A percentile compares a stretch with the other conserved stretches of the same genome.
Conservation (phyloP, 2,113 vertebrate species). For the Lophura nycthemera region DNA sequence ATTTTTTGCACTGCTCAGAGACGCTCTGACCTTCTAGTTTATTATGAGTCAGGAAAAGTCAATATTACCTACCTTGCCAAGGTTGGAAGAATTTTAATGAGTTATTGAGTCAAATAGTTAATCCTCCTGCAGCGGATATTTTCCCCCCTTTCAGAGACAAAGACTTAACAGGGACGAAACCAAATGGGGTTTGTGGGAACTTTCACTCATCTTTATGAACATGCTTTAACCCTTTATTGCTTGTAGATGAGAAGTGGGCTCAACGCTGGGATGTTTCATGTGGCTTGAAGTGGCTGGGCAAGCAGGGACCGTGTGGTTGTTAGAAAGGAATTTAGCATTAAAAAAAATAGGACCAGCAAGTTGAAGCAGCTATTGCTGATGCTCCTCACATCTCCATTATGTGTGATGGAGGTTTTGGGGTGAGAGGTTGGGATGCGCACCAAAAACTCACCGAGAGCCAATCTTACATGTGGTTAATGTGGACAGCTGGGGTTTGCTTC, state of each 20-base stretch:
- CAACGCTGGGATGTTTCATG: background rate
- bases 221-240: background rate
- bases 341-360: background rate
- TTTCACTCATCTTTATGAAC: background rate
- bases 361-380: background rate
- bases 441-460: background rate
- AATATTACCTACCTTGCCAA: slow-evolving; percentile 73
- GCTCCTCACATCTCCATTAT: background rate
- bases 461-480: fast-evolving
- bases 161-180: slow-evolving; percentile 37
- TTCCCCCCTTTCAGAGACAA: slow-evolving; percentile 70
- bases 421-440: fast-evolving
- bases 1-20: slow-evolving; percentile 51
- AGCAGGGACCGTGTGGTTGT: background rate
- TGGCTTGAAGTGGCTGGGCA: background rate
- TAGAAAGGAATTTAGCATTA: background rate
- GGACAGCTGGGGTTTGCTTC: background rate
- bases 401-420: fast-evolving
- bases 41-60: slow-evolving; percentile 79
- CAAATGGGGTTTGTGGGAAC: background rate
- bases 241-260: background rate
- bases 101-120: slow-evolving; percentile 79
- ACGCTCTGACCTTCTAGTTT: slow-evolving; percentile 78
- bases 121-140: slow-evolving; percentile 73
- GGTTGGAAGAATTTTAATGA: slow-evolving; percentile 80